phyloP scores from a whole-genome alignment of 2,888 invertebrate species.

The Epicampocera succincta region DNA sequence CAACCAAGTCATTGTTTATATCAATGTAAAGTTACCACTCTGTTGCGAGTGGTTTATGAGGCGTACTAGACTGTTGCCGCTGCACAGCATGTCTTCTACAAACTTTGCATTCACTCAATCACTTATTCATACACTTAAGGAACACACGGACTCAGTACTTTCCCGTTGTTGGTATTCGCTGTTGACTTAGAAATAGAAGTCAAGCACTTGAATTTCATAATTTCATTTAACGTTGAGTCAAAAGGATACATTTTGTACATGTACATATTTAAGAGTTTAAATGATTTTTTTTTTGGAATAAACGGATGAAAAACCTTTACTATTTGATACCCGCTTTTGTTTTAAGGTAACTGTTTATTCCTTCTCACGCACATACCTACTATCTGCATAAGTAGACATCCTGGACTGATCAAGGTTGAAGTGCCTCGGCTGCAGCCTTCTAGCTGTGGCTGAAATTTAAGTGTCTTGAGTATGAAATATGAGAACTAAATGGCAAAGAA shows the following conservation, averaged over 20 bases:
- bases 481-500: too few relatives aligned
- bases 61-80: slow-evolving; percentile 35
- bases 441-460: too few relatives aligned
- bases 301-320: not conserved
- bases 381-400: too few relatives aligned
- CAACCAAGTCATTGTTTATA: slow-evolving; percentile 58
- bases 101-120: slow-evolving; percentile 33
- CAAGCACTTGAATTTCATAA: slow-evolving; percentile 58
- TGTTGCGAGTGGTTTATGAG: slow-evolving; percentile 46
- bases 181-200: slow-evolving; percentile 64
- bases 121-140: slow-evolving; percentile 33
- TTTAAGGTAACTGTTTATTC: too few relatives aligned
- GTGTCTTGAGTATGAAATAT: too few relatives aligned
- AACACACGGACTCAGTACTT: slow-evolving; percentile 16
- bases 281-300: not conserved
- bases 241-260: not conserved
- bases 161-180: slow-evolving; percentile 22
- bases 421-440: too few relatives aligned
- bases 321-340: slow-evolving; percentile 10
- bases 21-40: slow-evolving; percentile 51
- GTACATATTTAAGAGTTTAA: too few relatives aligned
- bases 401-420: too few relatives aligned
- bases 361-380: too few relatives aligned
- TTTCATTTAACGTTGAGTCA: slow-evolving; percentile 11
- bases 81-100: slow-evolving; percentile 49